These are phyloP conservation scores for Lacerta viridis DNA, from an alignment of 2,797 vertebrate genomes.

Conservation along the genomic window DNA sequence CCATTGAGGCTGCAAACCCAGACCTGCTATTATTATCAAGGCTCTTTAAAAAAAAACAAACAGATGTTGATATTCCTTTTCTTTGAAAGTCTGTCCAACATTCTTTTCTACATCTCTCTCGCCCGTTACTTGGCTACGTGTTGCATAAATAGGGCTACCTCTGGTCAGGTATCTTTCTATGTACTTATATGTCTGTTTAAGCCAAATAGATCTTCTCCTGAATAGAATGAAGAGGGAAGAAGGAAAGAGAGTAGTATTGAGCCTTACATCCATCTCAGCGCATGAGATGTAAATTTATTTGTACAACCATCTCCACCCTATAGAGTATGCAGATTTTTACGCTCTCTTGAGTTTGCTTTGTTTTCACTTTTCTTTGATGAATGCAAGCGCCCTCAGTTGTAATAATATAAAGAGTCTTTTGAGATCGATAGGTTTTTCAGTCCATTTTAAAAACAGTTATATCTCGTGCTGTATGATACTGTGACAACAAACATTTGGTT, in stretches of 20 bases:
- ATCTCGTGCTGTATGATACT: constrained; percentile 54
- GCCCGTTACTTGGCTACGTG: constrained; percentile 53
- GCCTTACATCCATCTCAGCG: neutral
- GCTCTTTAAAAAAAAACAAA: constrained; percentile 37
- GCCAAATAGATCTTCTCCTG: constrained; percentile 55
- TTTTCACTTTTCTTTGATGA: constrained; percentile 35
- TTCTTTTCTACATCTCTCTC: constrained; percentile 31
- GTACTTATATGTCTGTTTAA: constrained; percentile 61
- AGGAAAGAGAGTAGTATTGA: too few relatives aligned
- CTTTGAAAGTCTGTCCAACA: constrained; percentile 41
- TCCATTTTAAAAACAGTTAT: constrained; percentile 53
- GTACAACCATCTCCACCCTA: constrained; percentile 40
- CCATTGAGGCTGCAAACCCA: constrained; percentile 45
- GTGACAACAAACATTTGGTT: constrained; percentile 34
- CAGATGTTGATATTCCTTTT: constrained; percentile 32
- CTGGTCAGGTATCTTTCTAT: constrained; percentile 69
- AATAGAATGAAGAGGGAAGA: constrained; percentile 49
- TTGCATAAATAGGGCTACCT: constrained; percentile 59
- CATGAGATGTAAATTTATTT: neutral
- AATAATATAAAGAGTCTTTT: constrained; percentile 60
- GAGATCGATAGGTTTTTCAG: constrained; percentile 50
- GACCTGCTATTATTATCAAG: constrained; percentile 24
- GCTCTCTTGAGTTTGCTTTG: constrained; percentile 26
- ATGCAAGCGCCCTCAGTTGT: constrained; percentile 67
- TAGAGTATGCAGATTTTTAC: constrained; percentile 42